Evolutionary conservation across 2,797 vertebrate genomes (phyloP).

Genomic region (Telmatherina bonti): DNA sequence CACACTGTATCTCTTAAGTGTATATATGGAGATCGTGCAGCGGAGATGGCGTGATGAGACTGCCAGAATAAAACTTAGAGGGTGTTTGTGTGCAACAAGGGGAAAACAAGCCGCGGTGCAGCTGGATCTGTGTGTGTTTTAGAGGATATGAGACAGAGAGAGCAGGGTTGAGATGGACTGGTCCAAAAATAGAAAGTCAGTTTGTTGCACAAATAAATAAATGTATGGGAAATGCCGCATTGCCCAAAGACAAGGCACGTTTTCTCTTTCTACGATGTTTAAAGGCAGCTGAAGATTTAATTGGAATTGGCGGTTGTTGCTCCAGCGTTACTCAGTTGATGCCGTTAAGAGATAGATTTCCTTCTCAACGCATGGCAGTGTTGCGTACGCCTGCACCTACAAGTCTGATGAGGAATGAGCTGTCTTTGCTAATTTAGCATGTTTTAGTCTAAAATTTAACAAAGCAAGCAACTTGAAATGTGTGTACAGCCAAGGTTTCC

Average conservation of each 20-base stretch:
- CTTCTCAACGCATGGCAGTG: no score
- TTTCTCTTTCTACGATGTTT: background rate
- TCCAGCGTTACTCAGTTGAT: background rate
- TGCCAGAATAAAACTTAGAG: background rate
- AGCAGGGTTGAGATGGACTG: background rate
- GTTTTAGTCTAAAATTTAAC: no score
- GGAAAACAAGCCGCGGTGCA: background rate
- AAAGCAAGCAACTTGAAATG: no score
- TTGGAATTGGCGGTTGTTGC: background rate
- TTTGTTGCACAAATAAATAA: conserved; percentile 1
- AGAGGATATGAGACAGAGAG: background rate
- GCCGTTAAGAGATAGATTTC: no score
- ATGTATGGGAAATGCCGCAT: background rate
- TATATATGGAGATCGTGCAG: background rate
- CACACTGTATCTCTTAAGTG: background rate
- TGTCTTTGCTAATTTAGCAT: no score
- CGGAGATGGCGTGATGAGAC: conserved; percentile 1
- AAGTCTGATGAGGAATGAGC: no score
- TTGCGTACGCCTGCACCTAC: no score
- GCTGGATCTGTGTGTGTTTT: conserved; percentile 7
- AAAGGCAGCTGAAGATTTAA: background rate
- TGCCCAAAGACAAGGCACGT: background rate
- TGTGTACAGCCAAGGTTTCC: no score
- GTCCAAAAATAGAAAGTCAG: background rate
- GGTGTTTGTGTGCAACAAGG: background rate